Evolutionary conservation across 2,797 vertebrate species (phyloP), one percentile per base, ranked within the genome.

Genomic region (Ambastaia sidthimunki): DNA sequence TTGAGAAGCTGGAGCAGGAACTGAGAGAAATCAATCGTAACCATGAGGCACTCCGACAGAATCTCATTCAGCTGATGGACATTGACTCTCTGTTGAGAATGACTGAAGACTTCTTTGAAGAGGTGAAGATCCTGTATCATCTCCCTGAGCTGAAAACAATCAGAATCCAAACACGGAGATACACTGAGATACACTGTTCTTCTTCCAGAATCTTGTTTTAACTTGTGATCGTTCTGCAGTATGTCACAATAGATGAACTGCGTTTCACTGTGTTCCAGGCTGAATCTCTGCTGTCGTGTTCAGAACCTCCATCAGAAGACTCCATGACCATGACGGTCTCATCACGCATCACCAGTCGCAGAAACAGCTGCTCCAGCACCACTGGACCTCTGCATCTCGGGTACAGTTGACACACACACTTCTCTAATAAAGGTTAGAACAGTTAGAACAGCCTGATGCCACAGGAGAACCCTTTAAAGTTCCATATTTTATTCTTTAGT

Each of bases 21-120:
- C 83, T 89, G 74, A 87, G 85, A 68, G 89, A 90, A 83, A 87
- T 89, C 73, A 89, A 89, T 76, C 74, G 74, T 7, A 90, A 87
- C 71, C 60, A 82, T 48, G 81, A 86, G 18, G 71, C 81, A n/a
- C 70, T 89, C 34, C 85, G 81, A 52, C 79, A 80, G 55, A 87
- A 89, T 78, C 82, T 86, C 55, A 81, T 18, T 9, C 82, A 88
- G 55, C 79, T 86, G 23, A 81, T 76, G 73, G 88, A 89, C 80
- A 84, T 88, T 41, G 80, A 75, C 5, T 82, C 85, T 50, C 80
- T 89, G 31, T 84, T 89, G 18, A 78, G 74, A 31, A 79, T 87
- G 73, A 83, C 84, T 57, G 79, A 85, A 10, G 81, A 88, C 69
- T 85, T 88, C 70, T 87, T 88, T 78, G 81, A 89, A 62, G 86